phyloP scores from a whole-genome alignment of 2,797 vertebrate species.

The Argyrosomus regius region DNA sequence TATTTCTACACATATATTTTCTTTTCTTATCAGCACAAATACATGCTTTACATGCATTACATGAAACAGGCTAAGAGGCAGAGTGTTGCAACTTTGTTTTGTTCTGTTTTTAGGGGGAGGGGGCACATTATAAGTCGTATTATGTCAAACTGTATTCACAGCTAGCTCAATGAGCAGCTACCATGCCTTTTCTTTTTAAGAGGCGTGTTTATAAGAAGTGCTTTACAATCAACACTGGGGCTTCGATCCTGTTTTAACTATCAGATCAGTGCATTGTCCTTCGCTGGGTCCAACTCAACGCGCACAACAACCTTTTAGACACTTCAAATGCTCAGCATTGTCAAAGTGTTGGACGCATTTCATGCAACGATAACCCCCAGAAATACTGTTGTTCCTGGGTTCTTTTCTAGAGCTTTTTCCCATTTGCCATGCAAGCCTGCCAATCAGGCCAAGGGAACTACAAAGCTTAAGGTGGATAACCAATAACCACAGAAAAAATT shows the following conservation, averaged over 20 bases:
- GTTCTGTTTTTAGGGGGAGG: not conserved
- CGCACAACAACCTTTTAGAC: constrained; percentile 78
- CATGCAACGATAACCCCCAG: constrained; percentile 68
- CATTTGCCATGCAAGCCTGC: constrained; percentile 29
- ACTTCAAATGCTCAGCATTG: constrained; percentile 84
- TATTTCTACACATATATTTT: constrained; percentile 31
- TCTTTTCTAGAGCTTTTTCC: constrained; percentile 19
- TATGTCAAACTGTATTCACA: constrained; percentile 38
- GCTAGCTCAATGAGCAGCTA: constrained; percentile 26
- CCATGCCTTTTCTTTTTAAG: constrained; percentile 29
- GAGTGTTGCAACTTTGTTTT: constrained; percentile 1
- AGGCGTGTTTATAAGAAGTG: constrained; percentile 52
- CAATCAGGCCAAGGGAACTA: constrained; percentile 45
- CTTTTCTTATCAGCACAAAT: constrained; percentile 17
- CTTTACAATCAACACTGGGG: constrained; percentile 40
- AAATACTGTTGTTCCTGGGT: constrained; percentile 16
- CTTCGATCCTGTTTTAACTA: constrained; percentile 66
- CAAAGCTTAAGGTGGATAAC: constrained; percentile 20
- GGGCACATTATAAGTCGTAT: not conserved
- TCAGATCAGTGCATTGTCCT: constrained; percentile 73
- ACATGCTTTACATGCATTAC: constrained; percentile 60
- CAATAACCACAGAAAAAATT: constrained; percentile 10
- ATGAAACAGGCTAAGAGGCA: constrained; percentile 32
- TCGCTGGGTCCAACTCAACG: constrained; percentile 43
- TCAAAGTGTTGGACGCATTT: constrained; percentile 85